Base-by-base conservation (phyloP, 35 echinoderm and acorn worm genomes). In the Acanthaster planci region DNA sequence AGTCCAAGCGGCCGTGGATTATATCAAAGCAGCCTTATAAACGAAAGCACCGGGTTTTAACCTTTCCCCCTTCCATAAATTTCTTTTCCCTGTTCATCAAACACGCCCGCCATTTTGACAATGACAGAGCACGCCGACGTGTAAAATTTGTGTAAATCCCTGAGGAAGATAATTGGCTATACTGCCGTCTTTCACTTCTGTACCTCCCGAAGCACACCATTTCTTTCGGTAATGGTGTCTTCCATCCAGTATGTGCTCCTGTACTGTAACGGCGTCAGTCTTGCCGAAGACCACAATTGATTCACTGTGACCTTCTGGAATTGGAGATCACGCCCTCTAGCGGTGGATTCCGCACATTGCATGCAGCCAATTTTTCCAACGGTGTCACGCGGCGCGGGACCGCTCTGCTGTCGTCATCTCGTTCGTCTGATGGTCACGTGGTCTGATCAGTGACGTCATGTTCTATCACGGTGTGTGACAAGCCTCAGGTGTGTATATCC, bases 141-240 rank as follows among this genome's bases (percentile, higher is more conserved):
- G 64, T 72, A 72, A 72, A n/a, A 72, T 72, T 72, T 72, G 64
- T 72, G 64, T 31, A 72, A 72, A 72, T 72, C 64, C 64, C 64
- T 72, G 64, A 72, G 64, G 64, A 72, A 72, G 34, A 72, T 72
- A 34, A 47, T 72, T 72, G 64, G 64, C 64, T 34, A 72, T 34
- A 72, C 15, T 72, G 64, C 64, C 64, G 34, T 72, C 64, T 21
- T 72, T 72, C 64, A 72, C 64, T 26, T 72, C 34, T 29, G 10
- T 31, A 31, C 64, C 34, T 72, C 23, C 30, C 34, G 21, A 7
- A 31, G 8, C 31, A 72, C 64, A 72, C 26, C 64, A 72, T 26
- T 31, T 72, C 64, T 26, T 72, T 29, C 64, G n/a, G 59, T n/a
- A 67, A 8, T 67, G 59, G 9, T 21, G 34, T 72, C 64, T 14